Evolutionary conservation across 2,113 vertebrate species (phyloP), one percentile per base, ranked within the genome.

Genomic region (Phylloscopus trochiloides): DNA sequence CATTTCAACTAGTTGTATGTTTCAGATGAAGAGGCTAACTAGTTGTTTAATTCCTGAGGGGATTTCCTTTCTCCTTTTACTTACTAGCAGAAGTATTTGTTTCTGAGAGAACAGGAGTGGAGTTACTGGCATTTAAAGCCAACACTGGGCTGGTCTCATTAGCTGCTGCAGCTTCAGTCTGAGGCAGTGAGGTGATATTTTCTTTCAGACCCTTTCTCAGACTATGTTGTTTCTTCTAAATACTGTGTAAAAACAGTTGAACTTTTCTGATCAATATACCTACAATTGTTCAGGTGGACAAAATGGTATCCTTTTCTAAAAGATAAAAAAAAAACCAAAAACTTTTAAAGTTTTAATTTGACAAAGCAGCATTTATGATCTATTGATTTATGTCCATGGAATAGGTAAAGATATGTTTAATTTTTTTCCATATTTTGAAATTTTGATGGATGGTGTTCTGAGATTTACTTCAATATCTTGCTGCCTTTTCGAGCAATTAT

Each of bases 301-400:
- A 79, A 83, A 42, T 24, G 4, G 4, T 38, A 25, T 12, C 2
- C 9, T 38, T 81, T 91, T 73, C 34, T 50, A 47, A 67, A 57
- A 65, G 38, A 31, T 25, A 8, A 45, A 38, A 66, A 63, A 40
- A 40, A 40, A 40, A 12, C 38, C 10, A 40, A 40, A 40, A 40
- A 51, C 12, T 45, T 74, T 2, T 12, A 16, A 38, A 40, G 67
- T 79, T 90, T 47, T 9, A 67, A 26, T 79, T 90, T 71, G 14
- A 29, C 17, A 38, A 65, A 65, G 18, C 59, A 70, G 19, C 14
- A 19, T 57, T 50, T 61, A 12, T 66, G 25, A 85, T 6, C 6
- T 45, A 21, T 38, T 78, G 12, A 43, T 66, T 34, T 58, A 38
- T 45, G 40, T 32, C 28, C 0, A 0, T 47, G 28, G n/a, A 79